These are phyloP conservation scores for Thermophis baileyi DNA, from an alignment of 2,113 vertebrate species.

Conservation along the genomic window DNA sequence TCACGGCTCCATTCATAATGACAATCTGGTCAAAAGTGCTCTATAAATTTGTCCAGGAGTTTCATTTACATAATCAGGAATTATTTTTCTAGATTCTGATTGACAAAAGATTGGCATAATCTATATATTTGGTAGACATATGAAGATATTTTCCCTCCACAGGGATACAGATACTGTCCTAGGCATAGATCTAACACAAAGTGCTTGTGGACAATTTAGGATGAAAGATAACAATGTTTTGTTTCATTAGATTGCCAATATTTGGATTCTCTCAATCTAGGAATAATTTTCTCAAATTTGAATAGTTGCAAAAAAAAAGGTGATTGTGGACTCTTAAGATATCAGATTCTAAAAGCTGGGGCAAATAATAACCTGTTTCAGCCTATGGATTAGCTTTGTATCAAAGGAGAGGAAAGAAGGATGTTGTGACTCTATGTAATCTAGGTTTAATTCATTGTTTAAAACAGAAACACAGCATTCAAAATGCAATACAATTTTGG, in stretches of 20 bases:
- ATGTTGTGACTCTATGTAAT: neutral
- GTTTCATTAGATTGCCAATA: neutral
- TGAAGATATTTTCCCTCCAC: neutral
- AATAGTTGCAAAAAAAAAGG: neutral
- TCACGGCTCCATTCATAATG: neutral
- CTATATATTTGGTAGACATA: neutral
- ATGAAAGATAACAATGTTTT: neutral
- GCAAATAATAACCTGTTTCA: neutral
- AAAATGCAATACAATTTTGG: neutral
- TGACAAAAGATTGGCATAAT: neutral
- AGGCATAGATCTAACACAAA: neutral
- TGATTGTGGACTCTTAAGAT: neutral
- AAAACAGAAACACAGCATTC: neutral
- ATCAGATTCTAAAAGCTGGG: neutral
- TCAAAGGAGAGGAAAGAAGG: neutral
- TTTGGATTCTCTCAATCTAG: neutral
- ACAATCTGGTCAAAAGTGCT: neutral
- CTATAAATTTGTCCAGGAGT: neutral
- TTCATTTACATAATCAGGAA: neutral
- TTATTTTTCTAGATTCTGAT: neutral
- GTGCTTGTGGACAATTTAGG: neutral
- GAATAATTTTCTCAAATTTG: neutral
- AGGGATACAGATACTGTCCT: neutral
- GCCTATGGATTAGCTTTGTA: neutral
- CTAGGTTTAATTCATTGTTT: neutral